Conservation (phyloP, 2,797 vertebrate genomes). For the Takifugu rubripes region DNA sequence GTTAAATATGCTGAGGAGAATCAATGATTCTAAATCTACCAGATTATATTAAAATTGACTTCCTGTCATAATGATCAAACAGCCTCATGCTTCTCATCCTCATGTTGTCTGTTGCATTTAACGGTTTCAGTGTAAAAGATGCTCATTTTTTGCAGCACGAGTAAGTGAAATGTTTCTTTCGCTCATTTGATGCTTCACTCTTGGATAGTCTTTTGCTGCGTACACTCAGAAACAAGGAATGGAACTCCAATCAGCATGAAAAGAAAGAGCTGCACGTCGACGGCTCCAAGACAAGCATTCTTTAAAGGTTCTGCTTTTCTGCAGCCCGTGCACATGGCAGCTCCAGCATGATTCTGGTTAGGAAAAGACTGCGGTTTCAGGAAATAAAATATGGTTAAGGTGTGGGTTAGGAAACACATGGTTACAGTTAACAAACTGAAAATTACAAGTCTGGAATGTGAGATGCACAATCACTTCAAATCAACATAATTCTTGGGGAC, state of each 20-base stretch:
- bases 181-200: background rate
- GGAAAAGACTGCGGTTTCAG: background rate
- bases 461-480: background rate
- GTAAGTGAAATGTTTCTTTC: background rate
- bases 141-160: background rate
- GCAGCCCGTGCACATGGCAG: background rate
- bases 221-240: background rate
- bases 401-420: constrained; percentile 5
- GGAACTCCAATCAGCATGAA: background rate
- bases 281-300: background rate
- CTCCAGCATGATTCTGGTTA: background rate
- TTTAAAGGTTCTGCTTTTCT: background rate
- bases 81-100: no score
- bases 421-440: constrained; percentile 5
- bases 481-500: background rate
- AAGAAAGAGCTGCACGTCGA: background rate
- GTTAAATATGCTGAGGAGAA: no score
- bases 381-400: background rate
- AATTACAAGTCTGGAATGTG: background rate
- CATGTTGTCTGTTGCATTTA: no score
- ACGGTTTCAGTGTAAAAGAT: background rate
- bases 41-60: no score
- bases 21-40: no score
- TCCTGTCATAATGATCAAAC: no score
- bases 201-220: background rate